Percentiles rank a stretch among this genome's conserved stretches.
These are phyloP conservation scores for Platysteira castanea DNA, from an alignment of 2,113 vertebrate genomes.

Conservation along the genomic window DNA sequence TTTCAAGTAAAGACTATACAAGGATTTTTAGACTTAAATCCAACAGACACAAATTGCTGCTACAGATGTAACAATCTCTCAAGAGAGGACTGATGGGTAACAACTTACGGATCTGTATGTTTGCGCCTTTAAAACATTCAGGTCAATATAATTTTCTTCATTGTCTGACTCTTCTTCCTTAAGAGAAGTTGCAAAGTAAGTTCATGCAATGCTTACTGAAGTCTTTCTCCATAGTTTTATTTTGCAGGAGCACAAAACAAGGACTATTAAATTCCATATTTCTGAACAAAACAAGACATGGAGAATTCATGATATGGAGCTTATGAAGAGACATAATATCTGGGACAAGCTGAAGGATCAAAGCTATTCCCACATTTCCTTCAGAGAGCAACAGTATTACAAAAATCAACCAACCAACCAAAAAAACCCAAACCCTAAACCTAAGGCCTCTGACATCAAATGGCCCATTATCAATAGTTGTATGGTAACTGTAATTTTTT, in stretches of 20 bases:
- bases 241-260: not conserved
- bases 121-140: conserved; percentile 86
- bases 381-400: not conserved
- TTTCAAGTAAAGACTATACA: not conserved
- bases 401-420: not conserved
- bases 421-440: not conserved
- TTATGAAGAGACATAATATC: not conserved
- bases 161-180: conserved; percentile 90
- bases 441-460: not conserved
- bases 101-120: conserved; percentile 76
- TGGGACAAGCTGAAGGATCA: not conserved
- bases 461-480: not conserved
- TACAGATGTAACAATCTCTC: not conserved
- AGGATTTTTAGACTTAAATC: not conserved
- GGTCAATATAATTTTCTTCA: conserved; percentile 88
- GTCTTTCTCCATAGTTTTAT: not conserved
- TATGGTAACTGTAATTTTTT: not conserved
- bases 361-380: not conserved
- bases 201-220: not conserved
- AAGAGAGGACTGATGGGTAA: not conserved
- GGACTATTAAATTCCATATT: not conserved
- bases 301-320: not conserved
- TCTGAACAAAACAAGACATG: not conserved
- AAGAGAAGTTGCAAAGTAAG: conserved; percentile 40
- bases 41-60: not conserved